A percentile compares a stretch with the other conserved stretches of the same genome.
phyloP scores from a whole-genome alignment of 1,140 invertebrate species.

The Phortica variegata region DNA sequence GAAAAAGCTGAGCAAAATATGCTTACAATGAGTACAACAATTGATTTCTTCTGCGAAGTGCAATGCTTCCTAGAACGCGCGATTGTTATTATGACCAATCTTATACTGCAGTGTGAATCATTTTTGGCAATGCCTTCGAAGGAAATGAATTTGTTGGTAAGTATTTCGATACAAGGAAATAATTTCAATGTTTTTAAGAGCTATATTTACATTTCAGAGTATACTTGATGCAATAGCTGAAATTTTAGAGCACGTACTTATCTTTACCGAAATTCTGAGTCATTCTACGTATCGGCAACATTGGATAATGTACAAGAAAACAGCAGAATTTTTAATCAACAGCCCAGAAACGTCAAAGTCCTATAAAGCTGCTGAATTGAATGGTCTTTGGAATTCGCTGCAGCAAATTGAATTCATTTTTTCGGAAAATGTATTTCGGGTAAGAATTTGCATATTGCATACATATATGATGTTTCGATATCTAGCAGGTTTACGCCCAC shows the following conservation, averaged over 20 bases:
- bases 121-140: constrained; percentile 11
- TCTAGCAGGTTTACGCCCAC: no score
- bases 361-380: constrained; percentile 24
- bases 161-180: constrained; percentile 1
- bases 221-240: constrained; percentile 34
- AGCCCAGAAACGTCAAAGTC: constrained; percentile 4
- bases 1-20: constrained; percentile 18
- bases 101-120: constrained; percentile 38
- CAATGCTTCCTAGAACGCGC: constrained; percentile 39
- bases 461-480: background rate
- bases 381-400: constrained; percentile 30
- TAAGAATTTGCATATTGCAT: constrained; percentile 30
- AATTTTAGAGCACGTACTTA: constrained; percentile 31
- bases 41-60: constrained; percentile 48
- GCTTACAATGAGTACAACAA: constrained; percentile 34
- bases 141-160: constrained; percentile 33
- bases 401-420: constrained; percentile 59
- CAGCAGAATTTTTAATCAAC: constrained; percentile 29
- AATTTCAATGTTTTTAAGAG: background rate
- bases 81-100: constrained; percentile 33
- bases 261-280: constrained; percentile 38
- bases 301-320: constrained; percentile 45
- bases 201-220: constrained; percentile 18
- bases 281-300: constrained; percentile 25
- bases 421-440: constrained; percentile 67